Evolutionary conservation across 2,797 vertebrate genomes (phyloP).

Genomic region (Cuculus canorus): DNA sequence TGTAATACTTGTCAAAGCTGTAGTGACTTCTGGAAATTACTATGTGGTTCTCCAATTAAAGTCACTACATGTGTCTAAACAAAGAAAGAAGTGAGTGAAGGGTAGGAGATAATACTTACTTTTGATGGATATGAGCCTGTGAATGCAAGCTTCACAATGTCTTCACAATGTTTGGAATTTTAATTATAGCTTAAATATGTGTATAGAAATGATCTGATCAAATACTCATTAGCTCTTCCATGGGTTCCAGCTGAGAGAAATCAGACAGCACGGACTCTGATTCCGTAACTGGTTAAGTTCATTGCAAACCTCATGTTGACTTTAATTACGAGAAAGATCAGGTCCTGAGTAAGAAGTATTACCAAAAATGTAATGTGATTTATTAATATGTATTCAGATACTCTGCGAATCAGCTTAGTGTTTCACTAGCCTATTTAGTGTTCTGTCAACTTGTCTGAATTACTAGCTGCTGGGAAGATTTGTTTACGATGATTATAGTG

Average conservation of each 20-base stretch:
- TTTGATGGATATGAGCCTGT: not conserved
- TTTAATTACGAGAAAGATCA: slow-evolving; percentile 20
- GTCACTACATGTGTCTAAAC: not conserved
- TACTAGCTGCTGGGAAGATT: not conserved
- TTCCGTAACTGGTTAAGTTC: not conserved
- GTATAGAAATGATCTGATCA: not conserved
- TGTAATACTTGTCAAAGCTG: not conserved
- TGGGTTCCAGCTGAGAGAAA: not conserved
- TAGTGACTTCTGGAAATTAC: not conserved
- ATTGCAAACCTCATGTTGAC: not conserved
- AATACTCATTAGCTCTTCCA: not conserved
- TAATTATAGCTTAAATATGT: slow-evolving; percentile 11
- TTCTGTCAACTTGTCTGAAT: not conserved
- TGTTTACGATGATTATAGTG: not conserved
- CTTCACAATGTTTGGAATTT: not conserved
- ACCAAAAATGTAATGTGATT: not conserved
- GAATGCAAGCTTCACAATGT: not conserved
- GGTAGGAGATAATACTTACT: not conserved
- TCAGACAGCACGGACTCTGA: not conserved
- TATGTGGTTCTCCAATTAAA: not conserved
- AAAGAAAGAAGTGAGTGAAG: not conserved
- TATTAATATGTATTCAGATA: not conserved
- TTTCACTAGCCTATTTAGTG: not conserved
- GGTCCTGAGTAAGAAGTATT: not conserved
- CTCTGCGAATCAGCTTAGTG: not conserved